Conservation (phyloP, 2,888 invertebrate species). For the Sesia apiformis region DNA sequence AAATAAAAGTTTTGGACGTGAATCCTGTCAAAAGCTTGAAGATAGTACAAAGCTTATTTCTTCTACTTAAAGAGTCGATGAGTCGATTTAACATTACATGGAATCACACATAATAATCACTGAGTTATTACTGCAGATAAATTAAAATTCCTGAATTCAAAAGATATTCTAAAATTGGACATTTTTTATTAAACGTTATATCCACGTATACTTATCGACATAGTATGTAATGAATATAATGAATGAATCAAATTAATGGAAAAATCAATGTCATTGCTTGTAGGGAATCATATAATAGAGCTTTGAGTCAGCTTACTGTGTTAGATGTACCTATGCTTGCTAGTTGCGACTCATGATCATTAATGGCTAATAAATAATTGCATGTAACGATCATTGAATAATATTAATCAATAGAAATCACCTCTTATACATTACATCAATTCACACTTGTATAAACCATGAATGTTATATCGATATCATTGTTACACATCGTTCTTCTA, state of each 20-base stretch:
- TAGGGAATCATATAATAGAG: not conserved
- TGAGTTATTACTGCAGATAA: too few species aligned
- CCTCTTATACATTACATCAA: constrained; percentile 55
- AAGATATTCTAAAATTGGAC: too few species aligned
- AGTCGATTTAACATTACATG: constrained; percentile 60
- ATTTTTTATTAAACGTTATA: too few species aligned
- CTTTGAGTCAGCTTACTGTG: constrained; percentile 4
- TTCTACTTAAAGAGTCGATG: constrained; percentile 11
- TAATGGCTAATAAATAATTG: constrained; percentile 31
- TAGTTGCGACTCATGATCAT: constrained; percentile 30
- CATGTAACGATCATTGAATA: constrained; percentile 35
- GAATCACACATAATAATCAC: constrained; percentile 34
- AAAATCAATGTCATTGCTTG: too few species aligned
- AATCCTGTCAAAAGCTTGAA: constrained; percentile 58
- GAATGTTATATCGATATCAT: constrained; percentile 53
- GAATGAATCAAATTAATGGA: too few species aligned
- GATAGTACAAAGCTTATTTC: constrained; percentile 48
- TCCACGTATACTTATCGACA: too few species aligned
- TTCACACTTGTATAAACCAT: constrained; percentile 52
- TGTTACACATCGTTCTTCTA: constrained; percentile 64
- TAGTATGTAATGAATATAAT: too few species aligned
- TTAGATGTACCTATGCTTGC: constrained; percentile 25
- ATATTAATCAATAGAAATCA: constrained; percentile 40
- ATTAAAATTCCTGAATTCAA: too few species aligned
- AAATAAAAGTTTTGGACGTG: constrained; percentile 24